These are phyloP conservation scores for Bettongia penicillata DNA, from an alignment of 2,113 vertebrate species.

Conservation along the genomic window DNA sequence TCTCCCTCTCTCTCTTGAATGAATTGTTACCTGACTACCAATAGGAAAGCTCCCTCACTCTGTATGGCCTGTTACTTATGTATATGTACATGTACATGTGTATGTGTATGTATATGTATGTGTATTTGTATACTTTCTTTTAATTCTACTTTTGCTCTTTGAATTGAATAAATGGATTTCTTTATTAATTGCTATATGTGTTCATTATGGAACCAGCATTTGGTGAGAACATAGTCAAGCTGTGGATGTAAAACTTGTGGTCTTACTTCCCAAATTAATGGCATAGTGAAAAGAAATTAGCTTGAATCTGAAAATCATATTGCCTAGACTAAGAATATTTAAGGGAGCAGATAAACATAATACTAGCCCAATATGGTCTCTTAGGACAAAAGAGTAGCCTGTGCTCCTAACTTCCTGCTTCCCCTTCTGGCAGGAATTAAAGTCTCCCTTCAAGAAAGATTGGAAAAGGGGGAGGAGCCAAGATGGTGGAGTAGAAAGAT, in stretches of 20 bases:
- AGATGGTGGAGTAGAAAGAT: no score
- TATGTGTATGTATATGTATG: no score
- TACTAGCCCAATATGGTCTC: not conserved
- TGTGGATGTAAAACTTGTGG: not conserved
- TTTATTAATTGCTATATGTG: not conserved
- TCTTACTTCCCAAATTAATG: not conserved
- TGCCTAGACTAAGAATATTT: not conserved
- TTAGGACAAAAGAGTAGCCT: not conserved
- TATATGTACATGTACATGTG: no score
- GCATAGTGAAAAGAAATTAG: not conserved
- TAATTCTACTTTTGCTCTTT: not conserved
- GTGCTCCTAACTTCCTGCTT: not conserved
- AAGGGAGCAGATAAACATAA: not conserved
- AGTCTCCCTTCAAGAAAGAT: not conserved
- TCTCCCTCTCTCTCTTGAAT: not conserved
- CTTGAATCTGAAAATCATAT: no score
- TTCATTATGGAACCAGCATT: not conserved
- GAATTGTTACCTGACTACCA: not conserved
- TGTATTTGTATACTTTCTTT: not conserved
- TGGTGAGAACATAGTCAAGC: not conserved
- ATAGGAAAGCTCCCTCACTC: not conserved
- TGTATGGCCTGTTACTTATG: not conserved
- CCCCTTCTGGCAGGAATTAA: not conserved
- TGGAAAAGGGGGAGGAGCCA: no score
- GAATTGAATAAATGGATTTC: not conserved